These are phyloP conservation scores for Gallinago jamesoni DNA, from an alignment of 2,113 vertebrate species.

Conservation along the genomic window DNA sequence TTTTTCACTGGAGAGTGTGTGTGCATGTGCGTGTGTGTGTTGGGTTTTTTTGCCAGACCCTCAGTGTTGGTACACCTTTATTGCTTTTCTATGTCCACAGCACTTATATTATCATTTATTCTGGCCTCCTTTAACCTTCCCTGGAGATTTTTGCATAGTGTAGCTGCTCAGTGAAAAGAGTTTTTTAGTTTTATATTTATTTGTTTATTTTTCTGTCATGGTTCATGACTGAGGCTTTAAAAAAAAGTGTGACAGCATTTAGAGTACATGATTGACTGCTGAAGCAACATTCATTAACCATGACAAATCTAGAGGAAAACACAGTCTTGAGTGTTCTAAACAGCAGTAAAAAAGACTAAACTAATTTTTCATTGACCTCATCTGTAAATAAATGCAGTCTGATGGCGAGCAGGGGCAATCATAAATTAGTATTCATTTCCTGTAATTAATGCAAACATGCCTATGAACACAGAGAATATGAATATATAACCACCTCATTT, in stretches of 20 bases:
- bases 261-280: slow-evolving; percentile 82
- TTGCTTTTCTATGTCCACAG: slow-evolving; percentile 78
- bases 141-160: slow-evolving; percentile 75
- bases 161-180: slow-evolving; percentile 85
- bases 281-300: slow-evolving; percentile 84
- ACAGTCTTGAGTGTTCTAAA: slow-evolving; percentile 86
- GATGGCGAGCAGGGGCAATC: slow-evolving; percentile 75
- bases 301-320: slow-evolving; percentile 87
- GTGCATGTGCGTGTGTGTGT: slow-evolving; percentile 43
- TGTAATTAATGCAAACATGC: slow-evolving; percentile 81
- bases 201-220: slow-evolving; percentile 93
- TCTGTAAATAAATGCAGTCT: slow-evolving; percentile 81
- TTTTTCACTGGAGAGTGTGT: slow-evolving; percentile 79
- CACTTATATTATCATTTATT: slow-evolving; percentile 88
- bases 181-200: slow-evolving; percentile 88
- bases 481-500: slow-evolving; percentile 79
- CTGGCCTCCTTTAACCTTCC: slow-evolving; percentile 82
- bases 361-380: slow-evolving; percentile 84
- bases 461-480: slow-evolving; percentile 77
- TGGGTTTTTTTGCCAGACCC: slow-evolving; percentile 68
- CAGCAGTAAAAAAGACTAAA: slow-evolving; percentile 72
- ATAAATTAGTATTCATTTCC: slow-evolving; percentile 83
- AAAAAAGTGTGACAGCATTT: slow-evolving; percentile 84
- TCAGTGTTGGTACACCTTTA: slow-evolving; percentile 74
- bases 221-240: slow-evolving; percentile 84